phyloP scores from a whole-genome alignment of 2,888 invertebrate species.

The Argynnis bischoffii region DNA sequence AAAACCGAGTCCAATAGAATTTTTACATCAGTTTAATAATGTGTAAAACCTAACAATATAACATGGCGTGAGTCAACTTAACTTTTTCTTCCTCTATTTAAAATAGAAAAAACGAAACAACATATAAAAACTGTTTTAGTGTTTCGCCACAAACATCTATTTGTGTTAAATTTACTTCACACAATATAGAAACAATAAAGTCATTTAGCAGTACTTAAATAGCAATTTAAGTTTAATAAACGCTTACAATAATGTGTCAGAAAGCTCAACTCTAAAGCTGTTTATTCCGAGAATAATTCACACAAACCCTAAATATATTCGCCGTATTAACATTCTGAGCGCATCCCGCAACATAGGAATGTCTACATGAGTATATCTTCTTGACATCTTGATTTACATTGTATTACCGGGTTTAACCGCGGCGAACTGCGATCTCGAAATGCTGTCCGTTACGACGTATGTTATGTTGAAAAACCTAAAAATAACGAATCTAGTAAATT shows the following conservation, averaged over 20 bases:
- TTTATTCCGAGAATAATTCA: conserved; percentile 38
- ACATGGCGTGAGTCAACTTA: no score
- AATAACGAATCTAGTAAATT: no score
- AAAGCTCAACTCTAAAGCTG: conserved; percentile 22
- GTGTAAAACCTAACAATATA: no score
- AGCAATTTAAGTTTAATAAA: conserved; percentile 16
- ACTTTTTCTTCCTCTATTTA: no score
- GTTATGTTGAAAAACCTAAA: not conserved
- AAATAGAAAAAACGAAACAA: no score
- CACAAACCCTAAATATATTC: conserved; percentile 39
- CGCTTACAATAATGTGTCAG: conserved; percentile 20
- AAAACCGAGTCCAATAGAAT: no score
- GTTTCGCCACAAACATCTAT: no score
- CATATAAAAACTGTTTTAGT: no score
- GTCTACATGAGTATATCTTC: conserved; percentile 36
- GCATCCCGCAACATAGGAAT: conserved; percentile 37
- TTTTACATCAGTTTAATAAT: no score
- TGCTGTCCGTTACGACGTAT: conserved; percentile 21
- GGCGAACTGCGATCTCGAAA: conserved; percentile 19
- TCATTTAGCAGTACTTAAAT: conserved; percentile 3
- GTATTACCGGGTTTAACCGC: conserved; percentile 33
- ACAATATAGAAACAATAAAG: not conserved
- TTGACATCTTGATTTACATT: conserved; percentile 42
- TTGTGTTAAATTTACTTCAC: not conserved
- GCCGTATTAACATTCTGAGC: conserved; percentile 42